Evolutionary conservation across 92 coral and sea anemone species (phyloP).

Genomic region (Heteractis magnifica): DNA sequence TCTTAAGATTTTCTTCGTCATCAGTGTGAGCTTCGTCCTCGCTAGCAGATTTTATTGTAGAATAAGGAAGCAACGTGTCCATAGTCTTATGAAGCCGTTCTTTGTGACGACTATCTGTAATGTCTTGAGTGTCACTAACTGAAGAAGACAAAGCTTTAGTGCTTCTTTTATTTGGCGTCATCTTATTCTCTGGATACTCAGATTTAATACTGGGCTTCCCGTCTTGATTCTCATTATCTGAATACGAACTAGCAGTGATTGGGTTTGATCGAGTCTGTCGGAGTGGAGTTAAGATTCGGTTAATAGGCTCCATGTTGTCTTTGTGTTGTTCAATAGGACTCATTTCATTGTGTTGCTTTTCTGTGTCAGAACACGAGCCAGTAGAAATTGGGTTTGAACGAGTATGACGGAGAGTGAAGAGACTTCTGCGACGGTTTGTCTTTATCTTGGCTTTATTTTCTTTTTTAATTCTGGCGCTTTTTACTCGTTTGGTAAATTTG

Average conservation of each 20-base stretch:
- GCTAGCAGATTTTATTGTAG: background rate
- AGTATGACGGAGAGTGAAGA: conserved; percentile 16
- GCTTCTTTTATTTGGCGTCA: too few relatives aligned
- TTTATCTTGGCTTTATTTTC: background rate
- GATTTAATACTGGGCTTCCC: background rate
- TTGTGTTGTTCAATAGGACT: too few relatives aligned
- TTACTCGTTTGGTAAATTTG: conserved; percentile 57
- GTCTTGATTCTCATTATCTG: background rate
- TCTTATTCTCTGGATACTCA: too few relatives aligned
- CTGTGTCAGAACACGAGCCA: conserved; percentile 51
- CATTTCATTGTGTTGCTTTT: conserved; percentile 29
- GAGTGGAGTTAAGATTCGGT: background rate
- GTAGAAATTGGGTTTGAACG: conserved; percentile 24
- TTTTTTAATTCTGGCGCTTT: conserved; percentile 30
- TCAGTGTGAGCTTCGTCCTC: conserved; percentile 55
- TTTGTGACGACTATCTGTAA: background rate
- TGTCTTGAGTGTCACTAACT: background rate
- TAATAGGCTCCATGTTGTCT: background rate
- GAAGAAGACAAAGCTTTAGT: background rate
- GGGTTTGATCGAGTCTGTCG: background rate
- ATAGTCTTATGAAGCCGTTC: background rate
- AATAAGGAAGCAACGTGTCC: background rate
- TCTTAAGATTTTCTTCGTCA: conserved; percentile 34
- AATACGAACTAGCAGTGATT: background rate
- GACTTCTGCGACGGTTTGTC: conserved; percentile 26